phyloP scores from a whole-genome alignment of 1,140 invertebrate genomes.

The Portunus trituberculatus region DNA sequence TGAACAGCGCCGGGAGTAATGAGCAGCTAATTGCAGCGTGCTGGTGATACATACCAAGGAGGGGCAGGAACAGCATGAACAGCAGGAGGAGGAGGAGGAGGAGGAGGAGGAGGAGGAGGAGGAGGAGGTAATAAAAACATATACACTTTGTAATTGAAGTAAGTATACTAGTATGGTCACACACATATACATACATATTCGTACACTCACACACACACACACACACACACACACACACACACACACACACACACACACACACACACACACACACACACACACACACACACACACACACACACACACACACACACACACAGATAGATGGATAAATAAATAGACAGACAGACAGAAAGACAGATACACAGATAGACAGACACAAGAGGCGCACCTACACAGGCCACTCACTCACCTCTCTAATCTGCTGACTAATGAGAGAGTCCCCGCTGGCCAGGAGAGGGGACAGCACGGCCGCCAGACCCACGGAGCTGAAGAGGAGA shows the following conservation, averaged over 20 bases:
- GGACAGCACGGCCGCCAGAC: slow-evolving; percentile 78
- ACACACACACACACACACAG: too few species aligned
- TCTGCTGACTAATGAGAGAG: slow-evolving; percentile 59
- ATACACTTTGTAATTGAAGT: background rate
- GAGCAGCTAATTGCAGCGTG: background rate
- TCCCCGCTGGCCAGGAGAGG: slow-evolving; percentile 79
- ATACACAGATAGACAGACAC: too few species aligned
- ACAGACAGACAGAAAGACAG: too few species aligned
- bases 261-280: too few species aligned
- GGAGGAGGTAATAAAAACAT: background rate
- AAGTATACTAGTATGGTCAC: background rate
- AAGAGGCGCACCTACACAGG: too few species aligned
- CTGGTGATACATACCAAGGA: background rate
- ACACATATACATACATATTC: background rate
- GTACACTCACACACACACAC: too few species aligned
- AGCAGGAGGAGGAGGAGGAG: too few species aligned
- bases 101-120: background rate
- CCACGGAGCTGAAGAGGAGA: slow-evolving; percentile 79
- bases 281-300: too few species aligned
- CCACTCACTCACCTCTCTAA: slow-evolving; percentile 38
- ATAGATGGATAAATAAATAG: too few species aligned
- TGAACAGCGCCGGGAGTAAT: background rate
- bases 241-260: too few species aligned
- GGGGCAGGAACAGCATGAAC: background rate
- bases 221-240: too few species aligned